Base-by-base conservation (phyloP, 2,113 vertebrate species). In the Sisor rabdophorus region DNA sequence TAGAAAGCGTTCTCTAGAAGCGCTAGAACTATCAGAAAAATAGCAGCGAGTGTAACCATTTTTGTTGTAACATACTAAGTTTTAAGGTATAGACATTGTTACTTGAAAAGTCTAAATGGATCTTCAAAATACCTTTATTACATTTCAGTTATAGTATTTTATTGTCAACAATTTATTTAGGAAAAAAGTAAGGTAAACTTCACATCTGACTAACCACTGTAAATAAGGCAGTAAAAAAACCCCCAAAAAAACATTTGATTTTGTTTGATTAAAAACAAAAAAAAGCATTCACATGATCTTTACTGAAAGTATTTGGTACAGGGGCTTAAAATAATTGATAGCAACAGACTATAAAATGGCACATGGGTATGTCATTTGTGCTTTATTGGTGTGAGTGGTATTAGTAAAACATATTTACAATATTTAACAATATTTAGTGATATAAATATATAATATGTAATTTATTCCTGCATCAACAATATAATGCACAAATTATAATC, bases 351-450 rank as follows among this genome's bases (percentile, higher is more conserved):
- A 36, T 75, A 68, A 81, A 75, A 80, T 63, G 56, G 84, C 83
- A 85, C 80, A 82, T 80, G 85, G 81, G 69, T 61, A 32, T 73
- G 82, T 86, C 68, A 81, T 82, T 69, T 82, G 77, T 56, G 78
- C 77, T 79, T 47, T 81, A 55, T 30, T 47, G 26, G 47, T 6
- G n/a, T n/a, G n/a, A n/a, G n/a, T n/a, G n/a, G n/a, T n/a, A n/a
- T n/a, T n/a, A n/a, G n/a, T n/a, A n/a, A n/a, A n/a, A n/a, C n/a
- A n/a, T n/a, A n/a, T n/a, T n/a, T n/a, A n/a, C n/a, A n/a, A n/a
- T n/a, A n/a, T n/a, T n/a, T n/a, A n/a, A n/a, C n/a, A n/a, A n/a
- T n/a, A n/a, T n/a, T n/a, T n/a, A n/a, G n/a, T n/a, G n/a, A n/a
- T n/a, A n/a, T n/a, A n/a, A n/a, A n/a, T n/a, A n/a, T n/a, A n/a